phyloP scores from a whole-genome alignment of 2,888 invertebrate genomes.

The Patella pellucida region DNA sequence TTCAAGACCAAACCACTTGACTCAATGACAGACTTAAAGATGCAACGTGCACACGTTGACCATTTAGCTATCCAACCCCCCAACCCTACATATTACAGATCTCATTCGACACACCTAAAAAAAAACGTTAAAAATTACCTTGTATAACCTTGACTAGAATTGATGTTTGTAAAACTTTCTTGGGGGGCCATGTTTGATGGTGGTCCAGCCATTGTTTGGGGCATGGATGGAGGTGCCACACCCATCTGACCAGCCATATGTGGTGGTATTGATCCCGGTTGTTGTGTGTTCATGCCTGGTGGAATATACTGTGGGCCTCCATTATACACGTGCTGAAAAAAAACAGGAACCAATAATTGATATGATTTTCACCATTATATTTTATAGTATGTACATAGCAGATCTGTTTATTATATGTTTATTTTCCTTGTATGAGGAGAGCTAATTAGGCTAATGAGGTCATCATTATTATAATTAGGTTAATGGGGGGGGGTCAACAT shows the following conservation, averaged over 20 bases:
- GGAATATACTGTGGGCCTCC: neutral
- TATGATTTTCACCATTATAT: no score
- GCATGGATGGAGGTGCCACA: slow-evolving; percentile 5
- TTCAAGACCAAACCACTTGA: no score
- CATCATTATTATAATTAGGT: no score
- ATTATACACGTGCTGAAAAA: neutral
- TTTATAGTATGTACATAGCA: no score
- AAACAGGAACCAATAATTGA: neutral
- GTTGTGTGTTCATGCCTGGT: neutral
- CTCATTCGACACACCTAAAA: neutral
- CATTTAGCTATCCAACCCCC: no score
- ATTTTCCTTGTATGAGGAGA: no score
- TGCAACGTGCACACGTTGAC: no score
- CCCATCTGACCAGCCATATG: slow-evolving; percentile 5
- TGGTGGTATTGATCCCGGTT: neutral
- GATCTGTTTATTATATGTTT: no score
- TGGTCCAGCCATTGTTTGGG: neutral
- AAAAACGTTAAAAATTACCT: neutral
- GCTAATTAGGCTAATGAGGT: no score
- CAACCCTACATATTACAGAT: no score
- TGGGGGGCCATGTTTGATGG: neutral
- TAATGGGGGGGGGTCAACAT: no score
- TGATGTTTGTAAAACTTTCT: neutral
- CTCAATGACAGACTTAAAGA: no score
- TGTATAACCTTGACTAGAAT: slow-evolving; percentile 9